Conservation (phyloP, 2,113 vertebrate species). For the Limnothrissa miodon region DNA sequence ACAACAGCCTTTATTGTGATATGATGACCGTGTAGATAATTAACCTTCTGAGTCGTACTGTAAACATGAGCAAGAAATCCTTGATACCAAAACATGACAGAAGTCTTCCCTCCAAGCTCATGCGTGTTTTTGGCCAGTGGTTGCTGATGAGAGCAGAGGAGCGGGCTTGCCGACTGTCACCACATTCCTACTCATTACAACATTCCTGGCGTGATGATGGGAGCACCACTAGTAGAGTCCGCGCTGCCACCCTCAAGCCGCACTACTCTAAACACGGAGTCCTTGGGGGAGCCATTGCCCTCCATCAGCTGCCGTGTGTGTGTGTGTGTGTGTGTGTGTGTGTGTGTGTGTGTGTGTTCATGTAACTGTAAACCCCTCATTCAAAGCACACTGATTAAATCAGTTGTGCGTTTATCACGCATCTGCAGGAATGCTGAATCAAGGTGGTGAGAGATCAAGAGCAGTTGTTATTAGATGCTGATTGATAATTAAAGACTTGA, state of each 20-base stretch:
- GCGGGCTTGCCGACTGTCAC: slow-evolving; percentile 6
- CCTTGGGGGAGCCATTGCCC: background rate
- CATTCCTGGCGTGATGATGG: slow-evolving; percentile 20
- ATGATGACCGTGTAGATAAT: background rate
- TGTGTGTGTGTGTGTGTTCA: background rate
- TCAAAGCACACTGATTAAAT: background rate
- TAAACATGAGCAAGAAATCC: background rate
- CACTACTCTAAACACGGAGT: slow-evolving; percentile 10
- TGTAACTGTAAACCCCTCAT: background rate
- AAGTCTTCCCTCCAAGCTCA: background rate
- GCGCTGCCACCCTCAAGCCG: slow-evolving; percentile 19
- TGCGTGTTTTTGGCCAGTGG: background rate
- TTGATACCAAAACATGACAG: background rate
- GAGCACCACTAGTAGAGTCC: slow-evolving; percentile 22
- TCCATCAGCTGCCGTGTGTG: background rate
- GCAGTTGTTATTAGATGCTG: too few relatives aligned
- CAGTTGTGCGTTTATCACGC: background rate
- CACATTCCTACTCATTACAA: background rate
- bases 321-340: background rate
- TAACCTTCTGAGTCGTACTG: background rate
- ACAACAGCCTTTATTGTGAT: background rate
- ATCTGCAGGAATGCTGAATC: background rate
- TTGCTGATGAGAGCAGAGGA: background rate
- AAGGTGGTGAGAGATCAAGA: background rate
- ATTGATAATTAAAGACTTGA: slow-evolving; percentile 8